Evolutionary conservation across 2,888 invertebrate genomes (phyloP), one percentile per base, ranked within the genome.

Genomic region (Caradrina clavipalpis): DNA sequence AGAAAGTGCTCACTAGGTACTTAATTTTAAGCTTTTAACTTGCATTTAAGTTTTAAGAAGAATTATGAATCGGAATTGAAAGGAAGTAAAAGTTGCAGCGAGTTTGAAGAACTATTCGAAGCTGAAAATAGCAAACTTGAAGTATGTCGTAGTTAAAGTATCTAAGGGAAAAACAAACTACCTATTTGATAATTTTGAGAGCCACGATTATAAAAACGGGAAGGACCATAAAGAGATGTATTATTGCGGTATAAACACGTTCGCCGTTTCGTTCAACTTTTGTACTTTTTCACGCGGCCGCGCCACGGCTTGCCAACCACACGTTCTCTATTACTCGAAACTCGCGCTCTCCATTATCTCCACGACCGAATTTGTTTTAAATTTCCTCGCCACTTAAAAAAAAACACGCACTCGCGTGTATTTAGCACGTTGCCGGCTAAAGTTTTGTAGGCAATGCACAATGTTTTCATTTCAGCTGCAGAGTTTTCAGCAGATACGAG

Each of bases 261-360:
- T 84, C 80, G 80, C 77, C 80, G 81, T 81, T 83, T 84, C 84
- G 88, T 90, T 88, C 89, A 95, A 95, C 94, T 95, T 95, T 94
- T 89, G 89, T 89, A 94, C 93, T 95, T 95, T 94, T 95, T 95
- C 94, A 95, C 89, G 87, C 88, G 84, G 81, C 86, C 89, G 73
- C 82, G 83, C 87, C 89, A 71, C 88, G 87, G 92, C 91, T 91
- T 94, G 95, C 94, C 95, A 95, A 86, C 92, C 93, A 90, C 95
- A 94, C 93, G 92, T 90, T 89, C 91, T 89, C 91, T 92, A 93
- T 93, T 92, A 92, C 93, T 89, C 92, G 88, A 91, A 95, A 94
- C 94, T 94, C 93, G 86, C 87, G 88, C 92, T 92, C 91, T 93
- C 92, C 93, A 95, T 95, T 95, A 95, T 94, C 93, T 93, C 92